Conservation (phyloP, 1,140 invertebrate species). For the Cydia strobilella region DNA sequence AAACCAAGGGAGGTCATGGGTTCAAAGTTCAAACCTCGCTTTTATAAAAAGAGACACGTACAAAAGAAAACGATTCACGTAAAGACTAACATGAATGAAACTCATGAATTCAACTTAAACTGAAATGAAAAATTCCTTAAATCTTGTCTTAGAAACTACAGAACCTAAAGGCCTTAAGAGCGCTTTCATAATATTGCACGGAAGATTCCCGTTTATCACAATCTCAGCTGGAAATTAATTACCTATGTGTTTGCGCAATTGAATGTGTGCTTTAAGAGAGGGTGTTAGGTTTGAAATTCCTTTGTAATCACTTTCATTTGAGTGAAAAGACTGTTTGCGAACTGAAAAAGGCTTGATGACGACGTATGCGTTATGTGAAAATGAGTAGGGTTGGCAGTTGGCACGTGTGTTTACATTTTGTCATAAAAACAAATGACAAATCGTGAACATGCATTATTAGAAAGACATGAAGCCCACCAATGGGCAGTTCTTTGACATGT, state of each 20-base stretch:
- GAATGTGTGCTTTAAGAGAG: neutral
- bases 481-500: too few species aligned
- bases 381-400: constrained; percentile 13
- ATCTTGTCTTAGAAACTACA: neutral
- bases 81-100: neutral
- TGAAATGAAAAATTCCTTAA: neutral
- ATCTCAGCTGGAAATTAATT: constrained; percentile 4
- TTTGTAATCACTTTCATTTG: neutral
- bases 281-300: neutral
- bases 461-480: too few species aligned
- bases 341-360: constrained; percentile 7
- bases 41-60: neutral
- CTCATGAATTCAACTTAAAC: neutral
- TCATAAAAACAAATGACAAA: too few species aligned
- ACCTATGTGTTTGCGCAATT: neutral
- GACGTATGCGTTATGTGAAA: neutral
- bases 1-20: too few species aligned
- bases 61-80: neutral
- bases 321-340: constrained; percentile 4
- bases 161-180: neutral
- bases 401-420: neutral
- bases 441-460: too few species aligned
- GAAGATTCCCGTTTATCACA: neutral
- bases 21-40: too few species aligned
- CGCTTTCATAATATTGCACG: neutral